Conservation (phyloP, 1,140 invertebrate genomes). For the Lepidurus couesii region DNA sequence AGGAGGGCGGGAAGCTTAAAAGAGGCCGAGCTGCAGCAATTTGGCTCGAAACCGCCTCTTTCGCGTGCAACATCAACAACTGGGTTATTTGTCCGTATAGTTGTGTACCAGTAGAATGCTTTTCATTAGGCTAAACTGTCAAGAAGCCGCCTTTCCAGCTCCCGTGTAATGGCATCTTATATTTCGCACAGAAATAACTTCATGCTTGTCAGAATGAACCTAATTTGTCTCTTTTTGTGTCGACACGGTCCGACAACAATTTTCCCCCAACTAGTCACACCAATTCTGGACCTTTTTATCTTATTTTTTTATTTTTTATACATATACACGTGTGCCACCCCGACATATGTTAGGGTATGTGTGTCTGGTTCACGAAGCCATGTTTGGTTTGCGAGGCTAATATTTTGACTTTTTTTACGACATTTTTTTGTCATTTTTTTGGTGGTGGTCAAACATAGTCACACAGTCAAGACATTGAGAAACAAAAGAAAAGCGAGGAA, state of each 20-base stretch:
- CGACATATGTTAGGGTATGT: neutral
- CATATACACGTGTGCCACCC: neutral
- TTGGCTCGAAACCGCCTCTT: neutral
- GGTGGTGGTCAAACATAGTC: neutral
- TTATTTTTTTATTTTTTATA: neutral
- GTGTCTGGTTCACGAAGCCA: neutral
- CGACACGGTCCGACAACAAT: neutral
- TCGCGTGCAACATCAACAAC: neutral
- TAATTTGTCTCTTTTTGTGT: neutral
- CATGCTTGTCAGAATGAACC: constrained; percentile 16
- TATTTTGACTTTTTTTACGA: neutral
- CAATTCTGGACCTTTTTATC: too few species aligned
- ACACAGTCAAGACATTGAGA: neutral
- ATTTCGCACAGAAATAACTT: neutral
- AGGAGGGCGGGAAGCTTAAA: neutral
- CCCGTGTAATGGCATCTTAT: neutral
- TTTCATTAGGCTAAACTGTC: constrained; percentile 9
- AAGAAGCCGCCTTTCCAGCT: neutral
- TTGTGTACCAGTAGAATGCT: neutral
- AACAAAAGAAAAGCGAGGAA: neutral
- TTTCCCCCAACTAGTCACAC: too few species aligned
- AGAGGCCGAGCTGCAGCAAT: constrained; percentile 1
- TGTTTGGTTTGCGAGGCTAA: neutral
- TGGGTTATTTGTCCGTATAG: neutral
- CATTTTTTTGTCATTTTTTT: neutral